Percentiles rank a stretch among this genome's conserved stretches.
Evolutionary conservation across 2,113 vertebrate species (phyloP).

Genomic region (Marmota monax): DNA sequence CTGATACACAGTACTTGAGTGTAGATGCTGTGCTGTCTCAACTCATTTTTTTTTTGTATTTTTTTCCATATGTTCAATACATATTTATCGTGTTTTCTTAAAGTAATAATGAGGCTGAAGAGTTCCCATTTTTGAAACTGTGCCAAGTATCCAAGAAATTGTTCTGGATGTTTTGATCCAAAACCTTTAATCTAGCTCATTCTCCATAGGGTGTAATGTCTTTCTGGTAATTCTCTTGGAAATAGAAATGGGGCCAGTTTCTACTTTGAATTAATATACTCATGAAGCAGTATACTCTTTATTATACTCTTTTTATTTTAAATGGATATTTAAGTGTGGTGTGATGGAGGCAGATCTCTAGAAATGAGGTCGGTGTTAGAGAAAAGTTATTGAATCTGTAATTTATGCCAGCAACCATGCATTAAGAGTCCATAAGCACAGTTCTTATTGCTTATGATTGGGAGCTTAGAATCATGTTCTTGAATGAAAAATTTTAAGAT

Average conservation of each 20-base stretch:
- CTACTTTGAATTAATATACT: not conserved
- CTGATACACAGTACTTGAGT: not conserved
- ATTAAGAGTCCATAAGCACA: not conserved
- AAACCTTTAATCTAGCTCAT: conserved; percentile 15
- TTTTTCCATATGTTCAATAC: not conserved
- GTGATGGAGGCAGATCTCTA: not conserved
- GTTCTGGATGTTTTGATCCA: conserved; percentile 26
- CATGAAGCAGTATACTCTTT: not conserved
- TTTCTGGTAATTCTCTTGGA: conserved; percentile 28
- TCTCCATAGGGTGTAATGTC: not conserved
- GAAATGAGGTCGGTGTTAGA: conserved; percentile 17
- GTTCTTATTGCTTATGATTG: not conserved
- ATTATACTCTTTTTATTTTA: conserved; percentile 4
- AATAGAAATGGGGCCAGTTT: not conserved
- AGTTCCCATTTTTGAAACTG: conserved; percentile 9
- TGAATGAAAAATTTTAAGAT: conserved; percentile 34
- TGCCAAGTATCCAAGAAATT: not conserved
- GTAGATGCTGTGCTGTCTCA: not conserved
- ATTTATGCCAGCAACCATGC: not conserved
- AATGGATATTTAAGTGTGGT: not conserved
- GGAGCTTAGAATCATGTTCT: conserved; percentile 32
- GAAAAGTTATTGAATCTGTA: not conserved
- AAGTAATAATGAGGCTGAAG: conserved; percentile 32
- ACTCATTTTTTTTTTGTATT: conserved; percentile 46
- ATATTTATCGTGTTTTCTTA: conserved; percentile 23